A percentile compares a stretch with the other conserved stretches of the same genome.
Conservation (phyloP, 92 coral and sea anemone genomes). For the Porites lobata region DNA sequence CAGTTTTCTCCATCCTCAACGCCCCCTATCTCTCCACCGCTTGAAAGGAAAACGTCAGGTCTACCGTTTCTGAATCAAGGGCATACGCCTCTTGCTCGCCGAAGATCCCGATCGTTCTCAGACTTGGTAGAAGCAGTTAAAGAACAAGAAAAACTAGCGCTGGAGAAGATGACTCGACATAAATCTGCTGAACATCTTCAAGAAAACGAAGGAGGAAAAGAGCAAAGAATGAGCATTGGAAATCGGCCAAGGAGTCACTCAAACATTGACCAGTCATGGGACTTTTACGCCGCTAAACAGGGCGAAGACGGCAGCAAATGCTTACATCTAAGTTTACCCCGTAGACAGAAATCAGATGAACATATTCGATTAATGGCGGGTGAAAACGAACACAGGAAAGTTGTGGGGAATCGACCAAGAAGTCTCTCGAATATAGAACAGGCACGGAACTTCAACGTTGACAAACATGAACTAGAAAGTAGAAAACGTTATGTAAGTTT, state of each 20-base stretch:
- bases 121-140: background rate
- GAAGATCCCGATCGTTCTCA: slow-evolving; percentile 38
- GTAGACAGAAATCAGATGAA: background rate
- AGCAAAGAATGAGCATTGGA: background rate
- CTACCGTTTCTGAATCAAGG: background rate
- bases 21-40: slow-evolving; percentile 8
- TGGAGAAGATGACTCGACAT: background rate
- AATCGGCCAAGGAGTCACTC: slow-evolving; percentile 18
- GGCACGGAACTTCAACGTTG: too few relatives aligned
- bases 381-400: background rate
- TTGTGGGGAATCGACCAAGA: too few relatives aligned
- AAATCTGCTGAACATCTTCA: slow-evolving; percentile 13
- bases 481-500: too few relatives aligned
- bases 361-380: too few relatives aligned
- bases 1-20: background rate
- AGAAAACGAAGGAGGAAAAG: background rate
- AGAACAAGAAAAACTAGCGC: background rate
- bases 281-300: background rate
- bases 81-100: background rate
- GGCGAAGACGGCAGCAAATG: background rate
- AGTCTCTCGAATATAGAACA: too few relatives aligned
- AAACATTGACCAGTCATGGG: background rate
- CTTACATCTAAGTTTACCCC: too few relatives aligned
- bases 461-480: too few relatives aligned
- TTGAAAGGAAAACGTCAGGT: background rate